Conservation (phyloP, 2,113 vertebrate genomes). For the Motacilla tschutschensis region DNA sequence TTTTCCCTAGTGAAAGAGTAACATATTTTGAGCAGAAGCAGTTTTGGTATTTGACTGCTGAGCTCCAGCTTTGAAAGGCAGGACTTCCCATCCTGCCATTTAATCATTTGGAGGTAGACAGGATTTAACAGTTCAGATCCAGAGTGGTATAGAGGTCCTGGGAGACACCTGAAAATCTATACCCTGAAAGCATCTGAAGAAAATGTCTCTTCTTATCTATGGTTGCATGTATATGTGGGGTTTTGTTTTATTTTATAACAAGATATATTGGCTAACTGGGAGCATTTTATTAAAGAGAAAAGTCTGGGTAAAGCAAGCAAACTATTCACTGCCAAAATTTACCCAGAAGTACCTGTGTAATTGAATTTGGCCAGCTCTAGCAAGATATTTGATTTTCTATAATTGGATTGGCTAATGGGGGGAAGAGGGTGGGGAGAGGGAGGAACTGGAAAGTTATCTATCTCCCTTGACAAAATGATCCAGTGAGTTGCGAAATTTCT, state of each 20-base stretch:
- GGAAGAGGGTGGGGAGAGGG: constrained; percentile 32
- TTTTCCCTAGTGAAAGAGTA: neutral
- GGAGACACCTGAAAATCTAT: neutral
- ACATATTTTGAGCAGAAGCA: neutral
- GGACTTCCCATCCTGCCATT: neutral
- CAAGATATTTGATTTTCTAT: constrained; percentile 69
- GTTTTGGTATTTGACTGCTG: neutral
- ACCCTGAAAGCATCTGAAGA: neutral
- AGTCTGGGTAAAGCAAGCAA: constrained; percentile 44
- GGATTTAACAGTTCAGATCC: neutral
- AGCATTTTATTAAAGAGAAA: constrained; percentile 54
- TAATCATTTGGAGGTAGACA: neutral
- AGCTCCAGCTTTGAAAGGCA: neutral
- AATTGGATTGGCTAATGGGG: constrained; percentile 67
- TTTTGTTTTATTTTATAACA: constrained; percentile 49
- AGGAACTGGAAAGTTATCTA: constrained; percentile 42
- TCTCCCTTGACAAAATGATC: constrained; percentile 57
- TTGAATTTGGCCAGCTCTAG: constrained; percentile 62
- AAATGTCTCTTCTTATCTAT: neutral
- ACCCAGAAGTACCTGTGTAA: constrained; percentile 66
- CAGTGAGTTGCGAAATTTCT: constrained; percentile 41
- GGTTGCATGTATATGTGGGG: neutral
- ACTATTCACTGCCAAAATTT: constrained; percentile 66
- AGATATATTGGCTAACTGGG: constrained; percentile 43
- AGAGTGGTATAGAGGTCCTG: neutral